These are phyloP conservation scores for Helicoverpa armigera DNA, from an alignment of 1,140 invertebrate genomes.

Conservation along the genomic window DNA sequence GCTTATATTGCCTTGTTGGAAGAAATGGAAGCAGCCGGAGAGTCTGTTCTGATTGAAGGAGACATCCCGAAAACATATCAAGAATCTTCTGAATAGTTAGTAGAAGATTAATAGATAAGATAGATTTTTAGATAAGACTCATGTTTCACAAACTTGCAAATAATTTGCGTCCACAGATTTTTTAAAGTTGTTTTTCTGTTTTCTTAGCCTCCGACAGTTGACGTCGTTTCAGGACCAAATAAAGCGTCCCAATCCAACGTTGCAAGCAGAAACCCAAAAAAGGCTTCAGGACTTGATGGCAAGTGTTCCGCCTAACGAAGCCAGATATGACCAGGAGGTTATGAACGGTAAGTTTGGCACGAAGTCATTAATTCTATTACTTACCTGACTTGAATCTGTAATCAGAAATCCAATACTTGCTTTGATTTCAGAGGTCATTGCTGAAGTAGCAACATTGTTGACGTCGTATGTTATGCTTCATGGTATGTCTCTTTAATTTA, in stretches of 20 bases:
- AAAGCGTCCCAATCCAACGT: conserved; percentile 54
- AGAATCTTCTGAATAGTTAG: conserved; percentile 73
- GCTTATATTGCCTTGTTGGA: conserved; percentile 72
- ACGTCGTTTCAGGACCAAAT: conserved; percentile 72
- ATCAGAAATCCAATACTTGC: background rate
- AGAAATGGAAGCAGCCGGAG: conserved; percentile 75
- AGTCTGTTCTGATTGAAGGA: conserved; percentile 68
- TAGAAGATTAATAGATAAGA: too few relatives aligned
- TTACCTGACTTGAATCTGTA: background rate
- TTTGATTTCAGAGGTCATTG: conserved; percentile 69
- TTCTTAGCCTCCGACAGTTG: conserved; percentile 66
- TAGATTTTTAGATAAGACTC: too few relatives aligned
- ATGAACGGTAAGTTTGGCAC: conserved; percentile 59
- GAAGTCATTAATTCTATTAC: too few relatives aligned
- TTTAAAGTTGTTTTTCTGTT: background rate
- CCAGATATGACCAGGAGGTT: conserved; percentile 53
- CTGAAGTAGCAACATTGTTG: conserved; percentile 64
- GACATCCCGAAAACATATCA: conserved; percentile 73
- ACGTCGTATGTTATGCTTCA: conserved; percentile 75
- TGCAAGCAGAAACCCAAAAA: conserved; percentile 60
- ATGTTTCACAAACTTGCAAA: too few relatives aligned
- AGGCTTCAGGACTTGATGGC: conserved; percentile 68
- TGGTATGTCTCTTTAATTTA: conserved; percentile 58
- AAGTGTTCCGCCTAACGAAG: conserved; percentile 54
- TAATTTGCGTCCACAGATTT: too few relatives aligned